These are phyloP conservation scores for Fistularia tabacaria DNA, from an alignment of 2,797 vertebrate species.

Conservation along the genomic window DNA sequence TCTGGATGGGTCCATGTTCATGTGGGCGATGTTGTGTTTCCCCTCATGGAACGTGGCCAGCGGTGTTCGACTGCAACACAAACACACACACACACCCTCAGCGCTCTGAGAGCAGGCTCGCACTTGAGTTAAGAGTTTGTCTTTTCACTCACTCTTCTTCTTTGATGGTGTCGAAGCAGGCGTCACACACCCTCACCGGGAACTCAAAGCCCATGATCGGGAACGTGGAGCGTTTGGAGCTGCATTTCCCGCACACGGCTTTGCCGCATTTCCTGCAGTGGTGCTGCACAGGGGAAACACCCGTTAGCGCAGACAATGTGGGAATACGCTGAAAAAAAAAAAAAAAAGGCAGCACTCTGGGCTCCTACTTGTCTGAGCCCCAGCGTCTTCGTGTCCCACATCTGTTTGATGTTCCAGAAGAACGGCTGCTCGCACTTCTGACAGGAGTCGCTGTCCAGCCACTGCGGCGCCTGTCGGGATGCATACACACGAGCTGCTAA, in stretches of 20 bases:
- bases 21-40: slow-evolving; percentile 95
- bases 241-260: slow-evolving; percentile 94
- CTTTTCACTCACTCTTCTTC: slow-evolving; percentile 91
- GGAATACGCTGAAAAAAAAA: neutral
- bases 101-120: neutral
- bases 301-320: neutral
- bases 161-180: slow-evolving; percentile 90
- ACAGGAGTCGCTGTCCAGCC: slow-evolving; percentile 98
- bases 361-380: slow-evolving; percentile 87
- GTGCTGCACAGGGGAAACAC: slow-evolving; percentile 72
- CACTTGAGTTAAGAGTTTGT: neutral
- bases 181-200: slow-evolving; percentile 92
- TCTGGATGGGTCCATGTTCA: slow-evolving; percentile 92
- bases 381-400: slow-evolving; percentile 95
- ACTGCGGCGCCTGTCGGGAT: slow-evolving; percentile 88
- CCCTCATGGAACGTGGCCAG: slow-evolving; percentile 97
- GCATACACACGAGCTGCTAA: neutral
- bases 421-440: slow-evolving; percentile 98
- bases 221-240: slow-evolving; percentile 90
- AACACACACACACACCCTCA: slow-evolving; percentile 19
- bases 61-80: slow-evolving; percentile 80
- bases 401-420: slow-evolving; percentile 99
- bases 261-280: slow-evolving; percentile 97
- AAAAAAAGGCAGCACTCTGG: neutral
- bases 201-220: slow-evolving; percentile 98